Conservation (phyloP, 2,113 vertebrate species). For the Misgurnus mizolepis region DNA sequence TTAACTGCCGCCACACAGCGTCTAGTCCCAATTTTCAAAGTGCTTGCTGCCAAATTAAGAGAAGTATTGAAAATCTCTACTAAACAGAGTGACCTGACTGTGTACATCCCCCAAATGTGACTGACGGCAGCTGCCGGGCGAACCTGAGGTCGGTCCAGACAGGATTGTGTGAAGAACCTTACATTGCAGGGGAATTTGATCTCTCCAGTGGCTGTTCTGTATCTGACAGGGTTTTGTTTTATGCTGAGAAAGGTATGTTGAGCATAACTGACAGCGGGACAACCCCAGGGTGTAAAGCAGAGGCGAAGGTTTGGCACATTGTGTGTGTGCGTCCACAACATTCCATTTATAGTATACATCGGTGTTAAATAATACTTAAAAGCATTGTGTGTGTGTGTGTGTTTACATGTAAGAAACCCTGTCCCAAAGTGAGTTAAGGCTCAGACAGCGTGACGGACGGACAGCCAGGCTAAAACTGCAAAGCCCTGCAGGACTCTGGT, state of each 20-base stretch:
- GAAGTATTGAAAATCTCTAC: constrained; percentile 52
- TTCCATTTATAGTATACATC: background rate
- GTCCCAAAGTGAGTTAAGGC: constrained; percentile 40
- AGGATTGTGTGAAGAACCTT: constrained; percentile 12
- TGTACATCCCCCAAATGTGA: constrained; percentile 43
- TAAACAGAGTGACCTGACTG: constrained; percentile 29
- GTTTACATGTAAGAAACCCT: constrained; percentile 4
- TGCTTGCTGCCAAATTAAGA: constrained; percentile 41
- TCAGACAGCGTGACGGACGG: constrained; percentile 63
- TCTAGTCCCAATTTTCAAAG: constrained; percentile 9
- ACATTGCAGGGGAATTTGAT: constrained; percentile 58
- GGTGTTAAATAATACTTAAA: too few relatives aligned
- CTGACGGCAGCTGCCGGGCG: constrained; percentile 54
- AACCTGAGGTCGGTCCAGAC: constrained; percentile 23
- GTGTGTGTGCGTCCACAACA: background rate
- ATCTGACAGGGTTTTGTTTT: constrained; percentile 18
- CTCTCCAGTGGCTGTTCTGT: constrained; percentile 36
- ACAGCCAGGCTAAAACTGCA: constrained; percentile 51
- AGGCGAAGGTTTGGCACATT: background rate
- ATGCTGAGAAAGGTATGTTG: background rate
- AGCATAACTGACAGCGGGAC: background rate
- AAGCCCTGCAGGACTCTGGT: constrained; percentile 50
- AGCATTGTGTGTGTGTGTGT: too few relatives aligned
- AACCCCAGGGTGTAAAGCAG: background rate
- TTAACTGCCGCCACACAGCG: background rate